Percentiles rank a stretch among this genome's conserved stretches.
Conservation (phyloP, 2,113 vertebrate species). For the Halcyon malimbica region DNA sequence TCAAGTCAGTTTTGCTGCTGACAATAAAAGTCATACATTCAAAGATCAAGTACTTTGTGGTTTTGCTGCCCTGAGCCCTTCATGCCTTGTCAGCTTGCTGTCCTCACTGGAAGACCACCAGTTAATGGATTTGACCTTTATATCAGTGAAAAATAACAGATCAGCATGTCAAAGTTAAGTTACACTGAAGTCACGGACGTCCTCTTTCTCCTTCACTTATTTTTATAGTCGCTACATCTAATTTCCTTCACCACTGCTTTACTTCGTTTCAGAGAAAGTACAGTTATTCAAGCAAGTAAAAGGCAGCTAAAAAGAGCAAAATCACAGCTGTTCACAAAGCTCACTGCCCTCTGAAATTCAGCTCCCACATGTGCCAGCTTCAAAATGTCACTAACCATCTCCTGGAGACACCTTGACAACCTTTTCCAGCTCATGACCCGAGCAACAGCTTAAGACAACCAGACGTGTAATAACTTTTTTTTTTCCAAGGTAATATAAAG, state of each 20-base stretch:
- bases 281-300: constrained; percentile 9
- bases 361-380: not conserved
- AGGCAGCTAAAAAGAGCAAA: constrained; percentile 6
- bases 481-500: not conserved
- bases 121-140: constrained; percentile 56
- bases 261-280: not conserved
- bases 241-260: not conserved
- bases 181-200: not conserved
- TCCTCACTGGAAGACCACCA: constrained; percentile 30
- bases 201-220: constrained; percentile 42
- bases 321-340: not conserved
- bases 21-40: not conserved
- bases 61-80: not conserved
- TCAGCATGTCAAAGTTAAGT: not conserved
- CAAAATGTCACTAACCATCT: constrained; percentile 12
- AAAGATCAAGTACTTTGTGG: constrained; percentile 28
- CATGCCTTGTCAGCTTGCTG: constrained; percentile 37
- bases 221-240: not conserved
- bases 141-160: not conserved
- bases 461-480: not conserved
- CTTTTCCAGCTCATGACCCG: not conserved
- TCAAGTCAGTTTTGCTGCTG: constrained; percentile 22
- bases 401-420: not conserved
- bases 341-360: not conserved
- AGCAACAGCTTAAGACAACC: not conserved